Base-by-base conservation (phyloP, 2,888 invertebrate species). In the Agrochola litura region DNA sequence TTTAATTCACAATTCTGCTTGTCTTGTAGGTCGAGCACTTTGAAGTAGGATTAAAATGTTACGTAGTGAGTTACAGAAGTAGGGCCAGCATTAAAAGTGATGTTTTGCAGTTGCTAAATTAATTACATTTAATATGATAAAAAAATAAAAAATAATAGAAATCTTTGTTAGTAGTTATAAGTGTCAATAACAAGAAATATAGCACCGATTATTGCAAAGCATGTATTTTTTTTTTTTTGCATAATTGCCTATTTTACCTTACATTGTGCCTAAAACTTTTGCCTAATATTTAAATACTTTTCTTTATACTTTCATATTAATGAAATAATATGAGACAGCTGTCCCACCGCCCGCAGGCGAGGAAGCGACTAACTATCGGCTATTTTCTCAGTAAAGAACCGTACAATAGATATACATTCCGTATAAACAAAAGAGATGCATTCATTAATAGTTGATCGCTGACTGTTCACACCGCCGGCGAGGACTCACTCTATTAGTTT, bases 1-100 rank as follows among this genome's bases (percentile, higher is more conserved):
- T 70, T 85, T 69, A 68, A 61, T 75, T 85, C 61, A 58, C 61
- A 70, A 73, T 67, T 61, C n/a, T 56, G 19, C 37, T 41, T 68
- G 49, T 49, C 25, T 54, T 52, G 6, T 41, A 30, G 6, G 1
- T 70, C 19, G 25, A 73, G 58, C 52, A 65, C 69, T 61, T 54
- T 68, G 43, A 46, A 79, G 49, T 43, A 56, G 25, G 6, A 19
- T 68, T 72, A 68, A 81, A 79, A 79, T 77, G 22, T 64, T 25
- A 22, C 16, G 30, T 12, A 60, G 46, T 76, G 43, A 68, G 37
- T 37, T 46, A 8, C 6, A 22, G 16, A 58, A 64, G 58, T 77
- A 64, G 3, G 2, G 37, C 60, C 30, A 19, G 54, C 46, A 78
- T 16, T n/a, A 1, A 10, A 82, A 64, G 30, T n/a, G 0, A 14